Evolutionary conservation across 2,113 vertebrate species (phyloP), one percentile per base, ranked within the genome.

Genomic region (Anser cygnoides): DNA sequence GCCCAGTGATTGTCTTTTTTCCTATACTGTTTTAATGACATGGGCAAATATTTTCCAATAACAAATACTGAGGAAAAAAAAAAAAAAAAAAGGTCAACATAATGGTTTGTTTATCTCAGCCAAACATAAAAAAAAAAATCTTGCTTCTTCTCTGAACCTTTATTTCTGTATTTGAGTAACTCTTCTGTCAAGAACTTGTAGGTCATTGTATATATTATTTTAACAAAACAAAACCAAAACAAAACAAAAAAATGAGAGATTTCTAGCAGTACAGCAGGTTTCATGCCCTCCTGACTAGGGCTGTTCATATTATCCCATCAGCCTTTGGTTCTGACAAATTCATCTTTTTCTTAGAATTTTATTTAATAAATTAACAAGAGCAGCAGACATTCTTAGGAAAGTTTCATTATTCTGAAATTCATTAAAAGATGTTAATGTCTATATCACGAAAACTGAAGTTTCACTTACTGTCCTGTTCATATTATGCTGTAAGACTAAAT

Each of bases 31-130:
- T 87, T 81, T 74, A 74, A 67, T 43, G 22, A 87, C 88, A 54
- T 15, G 2, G 8, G 3, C 3, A 77, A 65, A 84, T 21, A 81
- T 57, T 21, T 84, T 81, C 25, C 11, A 65, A 6, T 46, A 44
- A 37, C 6, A 62, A 86, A 50, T 17, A 28, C 2, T 33, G 5
- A 25, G 11, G 41, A 11, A 31, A 39, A 6, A 50, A 50, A 86
- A 52, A 14, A 37, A 52, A 14, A 37, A 39, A 6, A 50, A 44
- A 86, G 25, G 6, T 3, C 9, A 62, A 25, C 0, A 0, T 44
- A 59, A 59, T 21, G 2, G 7, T 77, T 86, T 81, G 28, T 70
- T 85, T 79, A 67, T 31, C 20, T 93, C 44, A 81, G 7, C 6
- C 66, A 39, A n/a, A 10, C 9, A 66, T 23, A 65, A 8, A 10